These are phyloP conservation scores for Gastrophryne carolinensis DNA, from an alignment of 2,797 vertebrate species.

Conservation along the genomic window DNA sequence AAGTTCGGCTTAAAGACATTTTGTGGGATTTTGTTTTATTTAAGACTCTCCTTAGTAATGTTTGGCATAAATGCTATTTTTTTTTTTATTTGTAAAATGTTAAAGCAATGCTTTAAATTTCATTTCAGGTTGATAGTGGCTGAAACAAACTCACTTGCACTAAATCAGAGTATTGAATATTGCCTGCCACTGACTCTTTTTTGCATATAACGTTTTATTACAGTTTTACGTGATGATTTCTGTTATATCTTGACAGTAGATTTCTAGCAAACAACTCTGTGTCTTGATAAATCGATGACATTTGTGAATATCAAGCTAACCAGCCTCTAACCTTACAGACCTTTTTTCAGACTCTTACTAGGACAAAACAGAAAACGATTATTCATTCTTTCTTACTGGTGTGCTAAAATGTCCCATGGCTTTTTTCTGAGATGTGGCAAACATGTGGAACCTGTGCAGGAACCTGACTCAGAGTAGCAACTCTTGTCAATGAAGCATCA, in stretches of 20 bases:
- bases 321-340: too few species aligned
- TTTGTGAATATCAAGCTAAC: too few species aligned
- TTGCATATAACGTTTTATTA: not conserved
- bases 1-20: too few species aligned
- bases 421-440: too few species aligned
- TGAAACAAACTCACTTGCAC: not conserved
- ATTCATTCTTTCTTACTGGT: too few species aligned
- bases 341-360: too few species aligned
- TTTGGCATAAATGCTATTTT: not conserved
- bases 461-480: too few species aligned
- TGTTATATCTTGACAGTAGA: not conserved
- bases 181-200: not conserved
- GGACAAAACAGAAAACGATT: too few species aligned
- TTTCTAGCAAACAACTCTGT: not conserved
- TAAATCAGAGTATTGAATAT: not conserved
- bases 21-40: conserved; percentile 31
- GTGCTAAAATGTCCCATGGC: too few species aligned
- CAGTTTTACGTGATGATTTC: not conserved
- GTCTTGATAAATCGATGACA: not conserved
- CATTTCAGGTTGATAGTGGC: conserved; percentile 8
- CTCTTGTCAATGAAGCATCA: too few species aligned
- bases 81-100: conserved; percentile 11
- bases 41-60: not conserved
- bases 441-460: too few species aligned
- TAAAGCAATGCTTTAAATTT: not conserved